phyloP scores from a whole-genome alignment of 2,888 invertebrate genomes.

The Homarus gammarus region DNA sequence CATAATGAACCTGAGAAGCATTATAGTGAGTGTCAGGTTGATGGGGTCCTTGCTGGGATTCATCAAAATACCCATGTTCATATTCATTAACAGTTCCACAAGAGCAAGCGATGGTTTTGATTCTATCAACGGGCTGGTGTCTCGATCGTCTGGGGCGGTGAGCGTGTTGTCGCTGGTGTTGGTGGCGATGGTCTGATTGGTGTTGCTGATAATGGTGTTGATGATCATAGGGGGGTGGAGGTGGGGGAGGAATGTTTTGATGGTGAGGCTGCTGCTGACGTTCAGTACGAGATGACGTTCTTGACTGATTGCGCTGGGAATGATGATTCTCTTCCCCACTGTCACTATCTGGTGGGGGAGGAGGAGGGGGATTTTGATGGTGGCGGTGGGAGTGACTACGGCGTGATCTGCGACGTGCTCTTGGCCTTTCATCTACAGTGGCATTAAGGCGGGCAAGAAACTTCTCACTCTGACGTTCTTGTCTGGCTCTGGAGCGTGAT shows the following conservation, averaged over 20 bases:
- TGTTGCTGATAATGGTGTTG: slow-evolving; percentile 13
- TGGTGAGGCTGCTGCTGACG: slow-evolving; percentile 7
- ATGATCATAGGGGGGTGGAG: slow-evolving; percentile 27
- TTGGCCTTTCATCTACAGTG: slow-evolving; percentile 66
- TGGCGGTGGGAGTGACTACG: slow-evolving; percentile 45
- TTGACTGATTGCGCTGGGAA: slow-evolving; percentile 25
- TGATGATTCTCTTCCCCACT: slow-evolving; percentile 46
- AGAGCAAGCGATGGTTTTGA: slow-evolving; percentile 66
- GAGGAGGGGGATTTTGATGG: slow-evolving; percentile 40
- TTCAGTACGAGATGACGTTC: neutral
- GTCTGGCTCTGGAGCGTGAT: slow-evolving; percentile 57
- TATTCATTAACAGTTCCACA: slow-evolving; percentile 59
- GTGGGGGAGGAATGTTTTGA: slow-evolving; percentile 5
- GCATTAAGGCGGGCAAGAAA: slow-evolving; percentile 71
- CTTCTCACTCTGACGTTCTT: slow-evolving; percentile 67
- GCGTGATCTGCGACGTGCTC: slow-evolving; percentile 53
- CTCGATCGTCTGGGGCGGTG: slow-evolving; percentile 23
- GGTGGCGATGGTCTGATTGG: slow-evolving; percentile 30
- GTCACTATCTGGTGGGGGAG: slow-evolving; percentile 42
- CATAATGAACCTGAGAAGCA: neutral
- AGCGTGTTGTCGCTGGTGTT: slow-evolving; percentile 24
- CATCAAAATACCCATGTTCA: slow-evolving; percentile 15
- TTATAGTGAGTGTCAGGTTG: neutral
- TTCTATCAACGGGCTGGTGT: slow-evolving; percentile 62
- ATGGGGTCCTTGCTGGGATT: slow-evolving; percentile 20